Evolutionary conservation across 1,140 invertebrate genomes (phyloP), one percentile per base, ranked within the genome.

Genomic region (Diachasma alloeum): DNA sequence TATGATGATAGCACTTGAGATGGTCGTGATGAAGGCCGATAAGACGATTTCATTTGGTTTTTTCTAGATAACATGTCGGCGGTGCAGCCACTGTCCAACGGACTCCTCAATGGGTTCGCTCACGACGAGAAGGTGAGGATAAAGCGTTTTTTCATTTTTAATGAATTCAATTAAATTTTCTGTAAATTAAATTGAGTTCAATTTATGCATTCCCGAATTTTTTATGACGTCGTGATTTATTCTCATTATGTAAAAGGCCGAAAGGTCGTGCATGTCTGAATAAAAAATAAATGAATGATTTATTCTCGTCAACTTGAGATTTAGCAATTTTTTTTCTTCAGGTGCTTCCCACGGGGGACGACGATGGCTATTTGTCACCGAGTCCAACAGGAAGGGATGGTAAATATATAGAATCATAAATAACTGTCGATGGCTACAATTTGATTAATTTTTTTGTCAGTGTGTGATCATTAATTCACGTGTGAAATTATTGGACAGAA

Each of bases 61-160:
- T 17, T 78, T 80, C 5, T 72, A 88, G 87, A 83, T 80, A 87
- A 81, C 74, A 89, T 88, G 87, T 79, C 83, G 53, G 48, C 81
- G n/a, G 71, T 83, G 31, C 83, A 87, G 53, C 78, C 84, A 17
- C 68, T 85, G 17, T 9, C 80, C 0, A 85, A 87, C 63, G 85
- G 82, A 26, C 44, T 79, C 15, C 69, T 81, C n/a, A 88, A 88
- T 79, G 87, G 83, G 15, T 82, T 84, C 56, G 76, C 66, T 0
- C 73, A 75, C 44, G 73, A 80, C 1, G 83, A 84, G 5, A 87
- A 87, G 82, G 87, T 88, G 69, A 78, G 42, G 13, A 10, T 42
- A 42, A 11, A 42, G 13, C 3, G 0, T 42, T 42, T 11, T 42
- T 31, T 31, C 31, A 3, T 3, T 31, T 31, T 31, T 31, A 31